Evolutionary conservation across 53 echinoderm and acorn worm species (phyloP).

Genomic region (Temnopleurus reevesii): DNA sequence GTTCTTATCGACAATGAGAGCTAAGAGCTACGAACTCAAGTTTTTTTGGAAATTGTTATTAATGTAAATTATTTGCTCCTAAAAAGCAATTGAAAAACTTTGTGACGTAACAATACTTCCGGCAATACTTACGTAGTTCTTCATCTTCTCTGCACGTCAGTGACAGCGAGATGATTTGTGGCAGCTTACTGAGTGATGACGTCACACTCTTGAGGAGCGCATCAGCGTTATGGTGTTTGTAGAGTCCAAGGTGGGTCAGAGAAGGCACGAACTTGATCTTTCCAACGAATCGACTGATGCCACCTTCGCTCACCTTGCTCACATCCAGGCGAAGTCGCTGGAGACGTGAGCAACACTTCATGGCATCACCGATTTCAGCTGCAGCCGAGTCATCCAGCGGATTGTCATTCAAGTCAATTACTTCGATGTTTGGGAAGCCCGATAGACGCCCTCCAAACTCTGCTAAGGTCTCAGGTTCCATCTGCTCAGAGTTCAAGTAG

Average conservation of each 20-base stretch:
- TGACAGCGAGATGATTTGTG: constrained; percentile 25
- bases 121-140: constrained; percentile 30
- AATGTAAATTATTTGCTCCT: no score
- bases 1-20: no score
- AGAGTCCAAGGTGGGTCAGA: constrained; percentile 51
- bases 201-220: constrained; percentile 42
- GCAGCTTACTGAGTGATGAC: constrained; percentile 10
- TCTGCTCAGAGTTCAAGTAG: constrained; percentile 53
- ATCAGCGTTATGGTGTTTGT: constrained; percentile 53
- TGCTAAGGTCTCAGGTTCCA: constrained; percentile 55
- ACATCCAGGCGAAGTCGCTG: constrained; percentile 40
- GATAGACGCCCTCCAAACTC: constrained; percentile 31
- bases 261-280: constrained; percentile 56
- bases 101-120: no score
- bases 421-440: constrained; percentile 41
- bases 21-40: no score
- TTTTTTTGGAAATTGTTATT: no score
- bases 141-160: constrained; percentile 40
- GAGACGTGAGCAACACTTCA: background rate
- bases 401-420: constrained; percentile 49
- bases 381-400: constrained; percentile 49
- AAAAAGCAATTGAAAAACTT: no score
- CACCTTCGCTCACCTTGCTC: constrained; percentile 40
- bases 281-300: constrained; percentile 35
- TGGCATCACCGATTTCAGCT: constrained; percentile 43